Evolutionary conservation across 2,797 vertebrate genomes (phyloP).

Genomic region (Rhynchotus rufescens): DNA sequence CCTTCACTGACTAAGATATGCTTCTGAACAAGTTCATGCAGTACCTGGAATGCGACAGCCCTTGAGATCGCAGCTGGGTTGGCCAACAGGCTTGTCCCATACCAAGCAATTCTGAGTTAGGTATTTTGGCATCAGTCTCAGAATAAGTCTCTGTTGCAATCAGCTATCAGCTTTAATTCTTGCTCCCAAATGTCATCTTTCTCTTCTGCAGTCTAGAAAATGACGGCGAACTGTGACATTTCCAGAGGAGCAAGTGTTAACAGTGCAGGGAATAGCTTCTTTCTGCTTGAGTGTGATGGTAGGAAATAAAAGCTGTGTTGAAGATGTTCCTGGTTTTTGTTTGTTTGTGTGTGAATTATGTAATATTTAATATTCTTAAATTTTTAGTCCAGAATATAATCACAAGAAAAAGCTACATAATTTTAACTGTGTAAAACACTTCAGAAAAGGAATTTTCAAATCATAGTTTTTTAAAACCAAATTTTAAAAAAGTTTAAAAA

Average conservation of each 20-base stretch:
- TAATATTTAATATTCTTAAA: background rate
- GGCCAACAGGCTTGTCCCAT: background rate
- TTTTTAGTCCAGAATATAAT: background rate
- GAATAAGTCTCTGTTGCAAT: slow-evolving; percentile 44
- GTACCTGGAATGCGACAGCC: slow-evolving; percentile 57
- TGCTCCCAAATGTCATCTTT: background rate
- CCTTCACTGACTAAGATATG: background rate
- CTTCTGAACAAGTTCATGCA: slow-evolving; percentile 26
- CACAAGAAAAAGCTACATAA: background rate
- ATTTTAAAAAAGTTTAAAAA: background rate
- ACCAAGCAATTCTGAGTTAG: background rate
- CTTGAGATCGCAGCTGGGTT: slow-evolving; percentile 8
- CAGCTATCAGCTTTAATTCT: slow-evolving; percentile 27
- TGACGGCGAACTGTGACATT: background rate
- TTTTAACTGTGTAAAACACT: background rate
- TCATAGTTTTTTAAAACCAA: background rate
- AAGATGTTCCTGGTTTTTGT: background rate
- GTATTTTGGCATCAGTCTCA: slow-evolving; percentile 55
- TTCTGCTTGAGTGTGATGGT: background rate
- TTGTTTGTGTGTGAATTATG: background rate
- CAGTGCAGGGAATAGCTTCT: slow-evolving; percentile 22
- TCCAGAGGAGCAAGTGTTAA: slow-evolving; percentile 48
- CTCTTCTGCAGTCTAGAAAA: background rate
- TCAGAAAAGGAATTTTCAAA: background rate
- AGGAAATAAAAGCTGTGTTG: background rate